Evolutionary conservation across 2,113 vertebrate species (phyloP).

Genomic region (Phalacrocorax aristotelis): DNA sequence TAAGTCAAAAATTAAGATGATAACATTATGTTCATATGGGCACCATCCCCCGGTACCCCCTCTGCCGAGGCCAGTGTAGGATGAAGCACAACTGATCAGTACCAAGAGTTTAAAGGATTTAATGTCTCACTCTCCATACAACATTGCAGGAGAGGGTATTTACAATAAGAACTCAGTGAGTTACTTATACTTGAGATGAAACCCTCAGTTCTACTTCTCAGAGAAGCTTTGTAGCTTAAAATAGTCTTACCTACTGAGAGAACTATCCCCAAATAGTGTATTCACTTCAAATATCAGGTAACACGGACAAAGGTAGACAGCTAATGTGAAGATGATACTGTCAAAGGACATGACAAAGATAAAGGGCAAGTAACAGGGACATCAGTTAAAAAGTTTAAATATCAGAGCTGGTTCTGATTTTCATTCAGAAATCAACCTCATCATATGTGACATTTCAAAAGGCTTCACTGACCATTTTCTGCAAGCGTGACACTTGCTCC

Average conservation of each 20-base stretch:
- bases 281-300: background rate
- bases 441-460: background rate
- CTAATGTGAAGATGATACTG: background rate
- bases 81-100: background rate
- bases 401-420: background rate
- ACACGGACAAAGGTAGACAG: background rate
- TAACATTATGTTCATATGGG: background rate
- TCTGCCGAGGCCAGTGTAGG: background rate
- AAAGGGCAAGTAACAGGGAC: background rate
- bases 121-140: background rate
- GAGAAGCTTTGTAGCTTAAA: background rate
- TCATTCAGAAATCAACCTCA: background rate
- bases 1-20: background rate
- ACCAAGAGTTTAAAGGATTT: background rate
- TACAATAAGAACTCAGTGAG: background rate
- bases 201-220: background rate
- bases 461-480: background rate
- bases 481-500: background rate
- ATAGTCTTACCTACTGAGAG: background rate
- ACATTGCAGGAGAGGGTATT: background rate
- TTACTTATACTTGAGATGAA: background rate
- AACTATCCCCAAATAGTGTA: background rate
- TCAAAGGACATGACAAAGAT: background rate
- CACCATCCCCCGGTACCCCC: background rate
- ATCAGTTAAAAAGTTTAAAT: background rate